Evolutionary conservation across 1,140 invertebrate species (phyloP).

Genomic region (Drosophila watanabei): DNA sequence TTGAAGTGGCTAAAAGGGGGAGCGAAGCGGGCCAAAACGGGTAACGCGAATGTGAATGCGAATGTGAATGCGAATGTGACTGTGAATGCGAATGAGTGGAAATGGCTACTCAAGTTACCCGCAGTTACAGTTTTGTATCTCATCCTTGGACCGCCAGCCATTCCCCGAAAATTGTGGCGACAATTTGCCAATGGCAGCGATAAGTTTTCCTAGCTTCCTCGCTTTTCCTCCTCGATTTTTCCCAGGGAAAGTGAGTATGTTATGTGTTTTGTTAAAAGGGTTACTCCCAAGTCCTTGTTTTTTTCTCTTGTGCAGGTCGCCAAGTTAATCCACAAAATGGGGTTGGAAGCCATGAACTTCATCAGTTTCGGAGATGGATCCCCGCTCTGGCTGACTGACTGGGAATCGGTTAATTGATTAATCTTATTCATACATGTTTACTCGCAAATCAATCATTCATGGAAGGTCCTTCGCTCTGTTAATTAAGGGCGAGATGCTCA

Average conservation of each 20-base stretch:
- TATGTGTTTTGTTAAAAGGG: slow-evolving; percentile 46
- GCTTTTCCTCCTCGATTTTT: neutral
- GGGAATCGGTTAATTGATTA: slow-evolving; percentile 41
- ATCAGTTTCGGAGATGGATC: slow-evolving; percentile 14
- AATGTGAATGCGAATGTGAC: slow-evolving; percentile 30
- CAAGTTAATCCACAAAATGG: slow-evolving; percentile 12
- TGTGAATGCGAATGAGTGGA: slow-evolving; percentile 47
- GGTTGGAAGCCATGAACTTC: neutral
- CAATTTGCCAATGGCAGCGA: slow-evolving; percentile 80
- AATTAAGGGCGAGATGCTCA: slow-evolving; percentile 21
- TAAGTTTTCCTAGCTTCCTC: slow-evolving; percentile 48
- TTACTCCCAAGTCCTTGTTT: slow-evolving; percentile 12
- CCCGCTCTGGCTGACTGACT: neutral
- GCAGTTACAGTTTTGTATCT: slow-evolving; percentile 50
- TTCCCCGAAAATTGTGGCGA: slow-evolving; percentile 64
- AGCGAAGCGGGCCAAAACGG: slow-evolving; percentile 4
- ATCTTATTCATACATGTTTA: slow-evolving; percentile 31
- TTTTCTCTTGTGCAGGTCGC: slow-evolving; percentile 7
- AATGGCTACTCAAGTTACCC: slow-evolving; percentile 60
- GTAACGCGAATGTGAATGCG: slow-evolving; percentile 16
- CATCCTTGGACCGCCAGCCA: slow-evolving; percentile 5
- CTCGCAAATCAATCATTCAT: slow-evolving; percentile 37
- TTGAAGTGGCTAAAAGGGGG: slow-evolving; percentile 53
- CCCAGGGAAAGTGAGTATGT: slow-evolving; percentile 5
- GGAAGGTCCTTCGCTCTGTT: neutral